Conservation (phyloP, 2,797 vertebrate species). For the Moxostoma hubbsi region DNA sequence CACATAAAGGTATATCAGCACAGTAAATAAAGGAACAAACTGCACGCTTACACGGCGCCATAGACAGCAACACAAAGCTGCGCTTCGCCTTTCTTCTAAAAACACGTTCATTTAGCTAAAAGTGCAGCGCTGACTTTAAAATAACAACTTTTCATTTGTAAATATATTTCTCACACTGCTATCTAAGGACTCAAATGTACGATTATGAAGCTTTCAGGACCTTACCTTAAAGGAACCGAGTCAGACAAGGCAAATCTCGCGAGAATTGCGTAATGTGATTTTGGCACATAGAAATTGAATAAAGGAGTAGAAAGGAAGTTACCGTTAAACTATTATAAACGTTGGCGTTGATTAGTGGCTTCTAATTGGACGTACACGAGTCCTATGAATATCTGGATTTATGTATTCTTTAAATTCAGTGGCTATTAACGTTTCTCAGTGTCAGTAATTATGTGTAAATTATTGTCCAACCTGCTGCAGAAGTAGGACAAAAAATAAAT, state of each 20-base stretch:
- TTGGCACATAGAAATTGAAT: too few species aligned
- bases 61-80: background rate
- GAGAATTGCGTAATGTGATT: slow-evolving; percentile 59
- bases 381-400: too few species aligned
- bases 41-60: background rate
- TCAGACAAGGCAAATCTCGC: slow-evolving; percentile 62
- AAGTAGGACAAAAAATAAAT: too few species aligned
- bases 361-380: too few species aligned
- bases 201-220: slow-evolving; percentile 76
- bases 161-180: background rate
- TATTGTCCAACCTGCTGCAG: too few species aligned
- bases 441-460: too few species aligned
- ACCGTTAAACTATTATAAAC: too few species aligned
- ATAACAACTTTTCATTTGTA: background rate
- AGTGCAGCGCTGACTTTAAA: background rate
- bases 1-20: slow-evolving; percentile 6
- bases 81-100: background rate
- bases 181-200: background rate
- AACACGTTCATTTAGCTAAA: background rate
- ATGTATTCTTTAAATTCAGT: too few species aligned
- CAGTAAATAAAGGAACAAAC: background rate
- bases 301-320: background rate
- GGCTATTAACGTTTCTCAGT: too few species aligned
- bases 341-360: too few species aligned
- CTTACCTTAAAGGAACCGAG: slow-evolving; percentile 69